phyloP scores from a whole-genome alignment of 2,113 vertebrate genomes.

The Dendrocopos noguchii region DNA sequence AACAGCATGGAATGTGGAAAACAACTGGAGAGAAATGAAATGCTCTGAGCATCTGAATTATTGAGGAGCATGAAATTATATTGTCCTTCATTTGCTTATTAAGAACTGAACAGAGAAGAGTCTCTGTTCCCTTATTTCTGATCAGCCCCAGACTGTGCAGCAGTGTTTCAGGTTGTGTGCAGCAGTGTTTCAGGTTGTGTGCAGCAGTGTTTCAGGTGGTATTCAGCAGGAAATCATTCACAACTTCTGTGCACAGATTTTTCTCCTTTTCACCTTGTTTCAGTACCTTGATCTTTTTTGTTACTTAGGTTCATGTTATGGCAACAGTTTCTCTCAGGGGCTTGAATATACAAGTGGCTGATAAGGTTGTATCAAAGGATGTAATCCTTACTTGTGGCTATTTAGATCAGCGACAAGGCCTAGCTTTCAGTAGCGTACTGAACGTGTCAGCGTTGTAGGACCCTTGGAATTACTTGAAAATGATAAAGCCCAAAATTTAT shows the following conservation, averaged over 20 bases:
- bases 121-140: background rate
- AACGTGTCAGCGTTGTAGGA: background rate
- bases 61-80: background rate
- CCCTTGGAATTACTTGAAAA: background rate
- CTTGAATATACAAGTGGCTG: background rate
- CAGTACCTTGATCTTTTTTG: background rate
- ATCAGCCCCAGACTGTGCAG: background rate
- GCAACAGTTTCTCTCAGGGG: background rate
- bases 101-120: background rate
- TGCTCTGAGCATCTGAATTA: constrained; percentile 19
- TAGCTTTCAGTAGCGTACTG: background rate
- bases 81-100: constrained; percentile 3
- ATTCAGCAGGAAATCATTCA: background rate
- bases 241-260: background rate
- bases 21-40: background rate
- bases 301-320: background rate
- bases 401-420: background rate
- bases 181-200: background rate
- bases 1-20: background rate
- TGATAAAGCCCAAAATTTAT: background rate
- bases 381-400: background rate
- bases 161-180: background rate
- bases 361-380: background rate
- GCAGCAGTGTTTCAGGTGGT: background rate
- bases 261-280: background rate